Evolutionary conservation across 2,113 vertebrate species (phyloP), one percentile per base, ranked within the genome.

Genomic region (Lethenteron camtschaticum): DNA sequence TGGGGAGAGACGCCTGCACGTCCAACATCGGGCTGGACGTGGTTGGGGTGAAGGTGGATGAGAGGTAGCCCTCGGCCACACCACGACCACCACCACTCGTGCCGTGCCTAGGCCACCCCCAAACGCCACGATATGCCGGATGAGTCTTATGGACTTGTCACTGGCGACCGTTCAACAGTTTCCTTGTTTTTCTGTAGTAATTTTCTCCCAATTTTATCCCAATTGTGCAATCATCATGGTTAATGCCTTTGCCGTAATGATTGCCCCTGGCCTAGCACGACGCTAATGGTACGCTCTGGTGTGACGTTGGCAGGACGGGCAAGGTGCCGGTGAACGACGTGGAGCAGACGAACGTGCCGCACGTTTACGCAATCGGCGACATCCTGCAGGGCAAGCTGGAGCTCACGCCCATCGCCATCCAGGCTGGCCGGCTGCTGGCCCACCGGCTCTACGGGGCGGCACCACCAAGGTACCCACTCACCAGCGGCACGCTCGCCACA

Each of bases 391-490:
- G 83, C 57, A 96, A 87, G 73, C 85, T 84, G 75, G 87, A 95
- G 77, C 85, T 96, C 69, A 95, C 90, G 0, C 94, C 94, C 1
- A 87, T 96, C 2, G 90, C 94, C 56, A 88, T 96, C 76, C 87
- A 89, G 73, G 90, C 90, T 10, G 94, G 94, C 56, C 89, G 75
- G 69, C 79, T 96, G 68, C 78, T 99, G 70, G 92, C 94, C 2
- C 84, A 82, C 11, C 84, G 94, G 57, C 84, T 99, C 1, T 96
- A 82, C n/a, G 79, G 63, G 82, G 83, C 68, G 70, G 78, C 10
- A 75, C 75, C 2, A 20, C 81, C 71, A 96, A 96, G 86, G 92
- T 71, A 74, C 69, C 9, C 11, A 5, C 60, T 41, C 41, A 41
- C 41, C 41, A 41, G 41, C 41, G 5, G 41, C 41, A 41, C 41